Percentiles rank a stretch among this genome's conserved stretches.
Evolutionary conservation across 2,113 vertebrate species (phyloP).

Genomic region (Genyomyrus donnyi): DNA sequence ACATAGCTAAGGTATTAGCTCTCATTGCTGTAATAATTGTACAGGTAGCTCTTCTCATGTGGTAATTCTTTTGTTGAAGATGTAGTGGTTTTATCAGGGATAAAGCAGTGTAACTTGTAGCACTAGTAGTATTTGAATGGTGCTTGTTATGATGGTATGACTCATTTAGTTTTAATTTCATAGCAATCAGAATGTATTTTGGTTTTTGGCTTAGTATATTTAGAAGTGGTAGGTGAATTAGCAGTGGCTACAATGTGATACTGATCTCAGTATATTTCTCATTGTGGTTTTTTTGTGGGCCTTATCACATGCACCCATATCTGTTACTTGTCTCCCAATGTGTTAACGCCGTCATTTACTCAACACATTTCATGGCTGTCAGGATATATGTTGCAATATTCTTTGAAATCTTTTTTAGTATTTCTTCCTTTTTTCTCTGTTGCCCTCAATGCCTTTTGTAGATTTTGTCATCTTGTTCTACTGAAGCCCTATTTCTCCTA

Average conservation of each 20-base stretch:
- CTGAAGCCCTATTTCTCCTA: neutral
- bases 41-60: neutral
- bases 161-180: neutral
- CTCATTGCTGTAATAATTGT: neutral
- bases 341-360: neutral
- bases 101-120: neutral
- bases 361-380: slow-evolving; percentile 14
- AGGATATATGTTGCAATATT: neutral
- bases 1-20: neutral
- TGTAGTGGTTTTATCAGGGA: neutral
- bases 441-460: neutral
- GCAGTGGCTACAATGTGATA: neutral
- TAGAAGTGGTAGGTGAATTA: neutral
- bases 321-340: neutral
- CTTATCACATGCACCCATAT: neutral
- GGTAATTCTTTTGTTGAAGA: neutral
- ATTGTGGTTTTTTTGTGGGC: neutral
- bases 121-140: neutral
- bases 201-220: neutral
- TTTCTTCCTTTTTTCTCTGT: neutral
- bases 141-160: neutral
- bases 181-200: neutral
- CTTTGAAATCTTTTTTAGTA: neutral
- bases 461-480: neutral
- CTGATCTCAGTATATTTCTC: neutral